Conservation (phyloP, 2,888 invertebrate species). For the Odontocerum albicorne region DNA sequence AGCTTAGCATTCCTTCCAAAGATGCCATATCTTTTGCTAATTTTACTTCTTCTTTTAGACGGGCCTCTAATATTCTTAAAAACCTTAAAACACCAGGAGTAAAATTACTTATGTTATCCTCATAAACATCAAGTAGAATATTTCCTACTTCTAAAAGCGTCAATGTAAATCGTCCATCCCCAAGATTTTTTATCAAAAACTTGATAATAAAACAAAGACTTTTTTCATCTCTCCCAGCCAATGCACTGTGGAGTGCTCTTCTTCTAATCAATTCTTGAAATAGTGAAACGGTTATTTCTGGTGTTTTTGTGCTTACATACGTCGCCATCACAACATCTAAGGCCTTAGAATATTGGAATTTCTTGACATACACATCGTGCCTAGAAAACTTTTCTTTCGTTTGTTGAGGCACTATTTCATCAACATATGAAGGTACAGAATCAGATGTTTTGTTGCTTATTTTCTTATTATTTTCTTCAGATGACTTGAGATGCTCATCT, state of each 20-base stretch:
- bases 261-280: constrained; percentile 87
- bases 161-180: constrained; percentile 73
- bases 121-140: constrained; percentile 75
- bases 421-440: constrained; percentile 49
- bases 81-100: constrained; percentile 63
- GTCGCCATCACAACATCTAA: constrained; percentile 68
- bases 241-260: constrained; percentile 73
- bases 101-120: constrained; percentile 62
- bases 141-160: constrained; percentile 74
- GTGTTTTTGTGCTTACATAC: constrained; percentile 63
- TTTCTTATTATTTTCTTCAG: constrained; percentile 41
- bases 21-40: constrained; percentile 65
- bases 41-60: constrained; percentile 68
- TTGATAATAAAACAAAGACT: constrained; percentile 67
- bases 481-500: constrained; percentile 57
- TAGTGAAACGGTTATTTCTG: constrained; percentile 77
- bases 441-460: constrained; percentile 58
- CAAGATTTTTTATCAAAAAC: constrained; percentile 75
- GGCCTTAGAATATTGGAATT: constrained; percentile 82
- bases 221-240: constrained; percentile 71
- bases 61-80: constrained; percentile 61
- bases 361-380: constrained; percentile 72
- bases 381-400: constrained; percentile 51
- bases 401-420: constrained; percentile 55
- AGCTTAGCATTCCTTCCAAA: constrained; percentile 69